Evolutionary conservation across 2,113 vertebrate species (phyloP).

Genomic region (Pteruthius melanotis): DNA sequence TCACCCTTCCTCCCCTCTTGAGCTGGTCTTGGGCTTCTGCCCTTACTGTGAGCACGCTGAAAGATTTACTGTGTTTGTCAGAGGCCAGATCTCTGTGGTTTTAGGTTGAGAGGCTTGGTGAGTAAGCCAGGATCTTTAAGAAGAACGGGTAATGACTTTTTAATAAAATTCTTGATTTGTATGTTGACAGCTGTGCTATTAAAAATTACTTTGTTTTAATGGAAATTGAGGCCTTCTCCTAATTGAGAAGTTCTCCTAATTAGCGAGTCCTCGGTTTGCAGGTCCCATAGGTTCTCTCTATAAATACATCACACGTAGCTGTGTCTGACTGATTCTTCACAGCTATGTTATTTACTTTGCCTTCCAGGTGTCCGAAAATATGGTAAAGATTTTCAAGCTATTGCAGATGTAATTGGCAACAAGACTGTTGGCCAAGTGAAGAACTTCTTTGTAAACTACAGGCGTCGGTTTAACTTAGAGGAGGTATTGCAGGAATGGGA

Average conservation of each 20-base stretch:
- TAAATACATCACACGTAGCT: conserved; percentile 71
- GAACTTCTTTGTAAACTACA: conserved; percentile 99
- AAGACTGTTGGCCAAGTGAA: conserved; percentile 99
- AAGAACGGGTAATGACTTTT: conserved; percentile 25
- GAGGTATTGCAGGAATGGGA: conserved; percentile 99
- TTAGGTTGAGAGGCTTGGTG: conserved; percentile 22
- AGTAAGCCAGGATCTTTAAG: conserved; percentile 16
- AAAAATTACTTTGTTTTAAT: conserved; percentile 2
- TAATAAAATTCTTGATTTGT: conserved; percentile 25
- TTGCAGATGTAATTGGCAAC: conserved; percentile 99
- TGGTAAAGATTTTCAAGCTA: conserved; percentile 99
- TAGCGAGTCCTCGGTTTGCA: background rate
- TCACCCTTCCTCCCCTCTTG: background rate
- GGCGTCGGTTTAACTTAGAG: conserved; percentile 98
- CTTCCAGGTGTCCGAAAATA: conserved; percentile 96
- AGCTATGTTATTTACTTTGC: conserved; percentile 85
- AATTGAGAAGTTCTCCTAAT: conserved; percentile 18
- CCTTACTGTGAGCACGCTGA: background rate
- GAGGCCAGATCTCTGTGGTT: background rate
- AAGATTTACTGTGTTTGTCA: background rate
- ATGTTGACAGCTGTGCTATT: conserved; percentile 38
- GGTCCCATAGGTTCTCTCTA: conserved; percentile 39
- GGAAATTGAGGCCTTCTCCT: background rate
- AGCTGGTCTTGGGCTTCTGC: background rate
- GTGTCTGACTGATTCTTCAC: conserved; percentile 77